phyloP scores from a whole-genome alignment of 2,888 invertebrate species.

The Lacanobia oleracea region DNA sequence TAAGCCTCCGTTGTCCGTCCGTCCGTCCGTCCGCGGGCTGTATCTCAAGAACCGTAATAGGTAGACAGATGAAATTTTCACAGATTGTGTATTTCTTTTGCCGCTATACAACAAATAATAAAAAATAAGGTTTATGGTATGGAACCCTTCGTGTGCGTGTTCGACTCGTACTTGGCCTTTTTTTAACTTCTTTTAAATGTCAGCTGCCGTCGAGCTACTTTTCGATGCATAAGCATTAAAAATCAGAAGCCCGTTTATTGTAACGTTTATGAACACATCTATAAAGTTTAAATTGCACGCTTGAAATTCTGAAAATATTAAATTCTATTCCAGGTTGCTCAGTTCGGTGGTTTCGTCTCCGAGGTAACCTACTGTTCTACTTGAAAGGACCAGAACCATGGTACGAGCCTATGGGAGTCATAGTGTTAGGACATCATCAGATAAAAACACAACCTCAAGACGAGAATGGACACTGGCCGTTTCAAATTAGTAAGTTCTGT shows the following conservation, averaged over 20 bases:
- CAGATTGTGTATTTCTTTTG: too few species aligned
- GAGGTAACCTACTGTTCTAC: constrained; percentile 98
- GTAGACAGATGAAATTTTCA: too few species aligned
- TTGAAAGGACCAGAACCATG: constrained; percentile 97
- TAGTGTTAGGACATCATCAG: constrained; percentile 96
- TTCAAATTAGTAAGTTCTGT: constrained; percentile 93
- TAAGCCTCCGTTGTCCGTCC: too few species aligned
- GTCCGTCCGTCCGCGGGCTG: too few species aligned
- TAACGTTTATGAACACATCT: not conserved
- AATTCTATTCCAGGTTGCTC: constrained; percentile 76
- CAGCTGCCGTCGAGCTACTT: not conserved
- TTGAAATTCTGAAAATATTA: not conserved
- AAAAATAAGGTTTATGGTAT: too few species aligned
- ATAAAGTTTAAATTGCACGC: constrained; percentile 12
- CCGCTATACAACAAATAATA: too few species aligned
- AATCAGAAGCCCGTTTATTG: not conserved
- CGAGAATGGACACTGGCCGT: constrained; percentile 94
- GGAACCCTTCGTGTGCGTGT: too few species aligned
- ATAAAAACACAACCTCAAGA: constrained; percentile 92
- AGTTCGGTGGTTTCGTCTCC: constrained; percentile 95
- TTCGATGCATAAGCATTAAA: not conserved
- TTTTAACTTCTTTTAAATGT: not conserved
- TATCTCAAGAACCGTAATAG: too few species aligned
- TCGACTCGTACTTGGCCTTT: too few species aligned
- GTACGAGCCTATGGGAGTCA: constrained; percentile 96